A percentile compares a stretch with the other conserved stretches of the same genome.
Conservation (phyloP, 2,888 invertebrate species). For the Odontocerum albicorne region DNA sequence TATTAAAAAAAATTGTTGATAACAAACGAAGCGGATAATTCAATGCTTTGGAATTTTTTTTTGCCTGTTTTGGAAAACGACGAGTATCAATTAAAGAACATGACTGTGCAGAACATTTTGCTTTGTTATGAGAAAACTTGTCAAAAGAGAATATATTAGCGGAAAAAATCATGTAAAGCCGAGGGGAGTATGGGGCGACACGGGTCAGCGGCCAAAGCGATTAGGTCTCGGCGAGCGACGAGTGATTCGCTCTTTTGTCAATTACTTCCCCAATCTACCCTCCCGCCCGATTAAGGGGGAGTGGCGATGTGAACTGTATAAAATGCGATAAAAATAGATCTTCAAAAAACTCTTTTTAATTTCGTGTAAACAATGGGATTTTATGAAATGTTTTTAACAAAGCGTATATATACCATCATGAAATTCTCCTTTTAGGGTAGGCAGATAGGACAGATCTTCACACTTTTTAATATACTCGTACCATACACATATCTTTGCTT, state of each 20-base stretch:
- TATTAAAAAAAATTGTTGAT: too few relatives aligned
- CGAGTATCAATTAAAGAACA: neutral
- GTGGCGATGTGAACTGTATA: neutral
- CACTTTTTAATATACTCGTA: neutral
- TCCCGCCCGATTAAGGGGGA: neutral
- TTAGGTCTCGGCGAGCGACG: conserved; percentile 9
- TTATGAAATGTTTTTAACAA: too few relatives aligned
- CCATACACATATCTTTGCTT: neutral
- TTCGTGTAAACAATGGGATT: too few relatives aligned
- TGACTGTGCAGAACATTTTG: conserved; percentile 1
- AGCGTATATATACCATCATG: neutral
- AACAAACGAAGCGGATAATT: too few relatives aligned
- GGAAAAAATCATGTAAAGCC: neutral
- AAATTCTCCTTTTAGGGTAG: neutral
- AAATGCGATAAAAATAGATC: neutral
- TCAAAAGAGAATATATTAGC: neutral
- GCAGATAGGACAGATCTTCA: neutral
- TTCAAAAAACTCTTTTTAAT: neutral
- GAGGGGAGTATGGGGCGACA: conserved; percentile 3
- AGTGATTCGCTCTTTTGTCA: conserved; percentile 26
- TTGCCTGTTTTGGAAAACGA: too few relatives aligned
- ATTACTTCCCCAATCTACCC: conserved; percentile 15
- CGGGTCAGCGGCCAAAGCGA: conserved; percentile 24
- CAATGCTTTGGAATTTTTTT: too few relatives aligned
- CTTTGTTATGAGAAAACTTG: too few relatives aligned